These are phyloP conservation scores for Scolanthus callimorphus DNA, from an alignment of 92 coral and sea anemone genomes.

Conservation along the genomic window DNA sequence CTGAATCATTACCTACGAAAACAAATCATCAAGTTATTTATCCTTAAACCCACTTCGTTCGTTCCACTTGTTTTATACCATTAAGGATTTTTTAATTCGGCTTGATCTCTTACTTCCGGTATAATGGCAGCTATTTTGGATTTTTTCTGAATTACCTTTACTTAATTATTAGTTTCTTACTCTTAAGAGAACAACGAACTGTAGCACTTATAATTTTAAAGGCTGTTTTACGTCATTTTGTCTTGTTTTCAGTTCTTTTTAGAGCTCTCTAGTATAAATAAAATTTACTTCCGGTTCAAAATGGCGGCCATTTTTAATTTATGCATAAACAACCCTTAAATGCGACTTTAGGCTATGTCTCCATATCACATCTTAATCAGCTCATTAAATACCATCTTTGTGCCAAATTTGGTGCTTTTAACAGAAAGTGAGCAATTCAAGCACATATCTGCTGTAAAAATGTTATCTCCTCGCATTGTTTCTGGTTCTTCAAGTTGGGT, in stretches of 20 bases:
- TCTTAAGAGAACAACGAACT: neutral
- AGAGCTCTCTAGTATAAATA: neutral
- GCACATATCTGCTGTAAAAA: too few relatives aligned
- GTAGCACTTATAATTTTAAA: neutral
- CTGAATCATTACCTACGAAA: neutral
- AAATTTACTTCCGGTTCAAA: neutral
- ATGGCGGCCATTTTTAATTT: neutral
- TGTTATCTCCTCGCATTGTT: too few relatives aligned
- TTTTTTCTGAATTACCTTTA: neutral
- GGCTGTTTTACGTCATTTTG: too few relatives aligned
- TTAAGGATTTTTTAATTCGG: conserved; percentile 14
- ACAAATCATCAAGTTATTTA: conserved; percentile 3
- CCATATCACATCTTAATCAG: neutral
- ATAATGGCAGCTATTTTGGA: neutral
- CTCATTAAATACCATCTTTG: neutral
- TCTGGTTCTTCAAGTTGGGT: too few relatives aligned
- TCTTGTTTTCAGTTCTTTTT: neutral
- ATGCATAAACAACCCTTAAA: neutral
- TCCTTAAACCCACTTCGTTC: conserved; percentile 13
- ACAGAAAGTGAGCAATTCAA: too few relatives aligned
- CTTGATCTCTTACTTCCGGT: conserved; percentile 11
- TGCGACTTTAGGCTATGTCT: neutral
- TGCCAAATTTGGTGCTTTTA: too few relatives aligned
- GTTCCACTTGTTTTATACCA: too few relatives aligned
- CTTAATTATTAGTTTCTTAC: neutral